Evolutionary conservation across 2,888 invertebrate species (phyloP), one percentile per base, ranked within the genome.

Genomic region (Agrotis ipsilon): DNA sequence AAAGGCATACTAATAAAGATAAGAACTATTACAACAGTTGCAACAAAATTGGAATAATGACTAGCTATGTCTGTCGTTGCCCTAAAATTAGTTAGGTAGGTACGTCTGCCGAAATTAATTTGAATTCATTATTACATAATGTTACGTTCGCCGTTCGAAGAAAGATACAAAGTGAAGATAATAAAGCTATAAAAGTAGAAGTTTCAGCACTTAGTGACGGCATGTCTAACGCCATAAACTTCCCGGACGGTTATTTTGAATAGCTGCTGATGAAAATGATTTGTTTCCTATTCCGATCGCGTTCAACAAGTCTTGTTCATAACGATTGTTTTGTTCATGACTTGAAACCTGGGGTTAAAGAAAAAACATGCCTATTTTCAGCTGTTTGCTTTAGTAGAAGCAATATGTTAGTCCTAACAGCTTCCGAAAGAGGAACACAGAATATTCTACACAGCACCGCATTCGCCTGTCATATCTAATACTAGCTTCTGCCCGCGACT

Each of bases 141-240:
- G 55, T 71, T 27, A 57, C 39, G 48, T 57, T 68, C 27, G 39
- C 18, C n/a, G 5, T 69, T 49, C 57, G 43, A 61, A 59, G 21
- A 61, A 60, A 66, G 83, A 68, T 74, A 71, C 48, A 64, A 72
- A 49, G 51, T 63, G 57, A 32, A 77, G 80, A 83, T 84, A 85
- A 87, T 84, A 84, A 80, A 80, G 81, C 58, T 74, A 74, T 82
- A 82, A 81, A 79, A 69, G 57, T 67, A 66, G 49, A 68, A 74
- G 72, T 73, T 73, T 68, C 48, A 69, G 68, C 75, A 67, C 54
- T 68, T 74, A 62, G 69, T 75, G 84, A 75, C 68, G 75, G 45
- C 45, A 43, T 69, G 78, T 81, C 87, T n/a, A n/a, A 88, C 83
- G 85, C 81, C 49, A 80, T 85, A 82, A 84, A 79, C 57, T 78